phyloP scores from a whole-genome alignment of 1,140 invertebrate genomes.

The Centruroides vittatus region DNA sequence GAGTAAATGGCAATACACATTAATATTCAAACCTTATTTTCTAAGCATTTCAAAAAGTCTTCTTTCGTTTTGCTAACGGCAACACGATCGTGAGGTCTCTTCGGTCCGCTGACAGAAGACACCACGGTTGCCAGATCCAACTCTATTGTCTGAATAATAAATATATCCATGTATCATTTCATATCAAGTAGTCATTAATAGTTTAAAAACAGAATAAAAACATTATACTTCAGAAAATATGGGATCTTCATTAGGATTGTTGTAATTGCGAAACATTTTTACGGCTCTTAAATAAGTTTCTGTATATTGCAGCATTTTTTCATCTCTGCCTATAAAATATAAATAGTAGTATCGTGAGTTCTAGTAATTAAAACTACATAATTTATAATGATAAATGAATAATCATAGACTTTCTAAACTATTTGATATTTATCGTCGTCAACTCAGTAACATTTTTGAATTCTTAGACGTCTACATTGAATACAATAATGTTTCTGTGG shows the following conservation, averaged over 20 bases:
- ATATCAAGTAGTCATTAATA: too few relatives aligned
- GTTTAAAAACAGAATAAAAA: too few relatives aligned
- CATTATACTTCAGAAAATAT: slow-evolving; percentile 54
- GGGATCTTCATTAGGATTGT: slow-evolving; percentile 60
- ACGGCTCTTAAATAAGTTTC: slow-evolving; percentile 67
- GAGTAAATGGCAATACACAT: neutral
- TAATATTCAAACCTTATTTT: slow-evolving; percentile 53
- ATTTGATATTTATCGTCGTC: too few relatives aligned
- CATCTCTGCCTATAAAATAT: slow-evolving; percentile 36
- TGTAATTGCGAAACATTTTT: slow-evolving; percentile 72
- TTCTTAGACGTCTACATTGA: too few relatives aligned
- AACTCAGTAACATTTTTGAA: too few relatives aligned
- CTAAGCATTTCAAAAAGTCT: slow-evolving; percentile 75
- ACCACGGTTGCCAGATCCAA: slow-evolving; percentile 79
- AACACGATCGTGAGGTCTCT: slow-evolving; percentile 90
- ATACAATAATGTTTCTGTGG: too few relatives aligned
- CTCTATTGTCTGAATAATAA: slow-evolving; percentile 48
- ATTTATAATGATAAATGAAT: too few relatives aligned
- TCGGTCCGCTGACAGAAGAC: slow-evolving; percentile 90
- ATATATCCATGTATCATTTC: too few relatives aligned
- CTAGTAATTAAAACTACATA: too few relatives aligned
- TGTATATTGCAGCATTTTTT: slow-evolving; percentile 66
- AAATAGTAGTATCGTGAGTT: too few relatives aligned
- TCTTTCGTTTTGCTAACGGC: slow-evolving; percentile 75
- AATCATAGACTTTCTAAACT: too few relatives aligned